Base-by-base conservation (phyloP, 2,888 invertebrate genomes). In the Yponomeuta plumbellus region DNA sequence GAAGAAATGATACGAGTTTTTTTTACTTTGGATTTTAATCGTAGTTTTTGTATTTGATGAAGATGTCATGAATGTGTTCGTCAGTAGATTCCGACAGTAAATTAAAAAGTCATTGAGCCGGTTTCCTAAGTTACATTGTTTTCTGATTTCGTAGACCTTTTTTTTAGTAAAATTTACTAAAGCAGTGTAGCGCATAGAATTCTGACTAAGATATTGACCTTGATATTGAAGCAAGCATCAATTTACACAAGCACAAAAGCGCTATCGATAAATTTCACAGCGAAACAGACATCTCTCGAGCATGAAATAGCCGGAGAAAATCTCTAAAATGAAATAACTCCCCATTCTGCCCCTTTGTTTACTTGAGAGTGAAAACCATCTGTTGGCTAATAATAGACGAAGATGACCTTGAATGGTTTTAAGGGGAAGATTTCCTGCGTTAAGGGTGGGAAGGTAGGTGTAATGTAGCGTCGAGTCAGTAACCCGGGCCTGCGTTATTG, bases 401-500 rank as follows among this genome's bases (percentile, higher is more conserved):
- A 77, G 75, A 71, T 79, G 89, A 90, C 90, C 90, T 90, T 90
- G 90, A 84, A 87, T 83, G 84, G 78, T 87, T 83, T 85, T 80
- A 80, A 84, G 81, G 78, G 83, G 83, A 83, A 88, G 87, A 86
- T 87, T 84, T 84, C 80, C 79, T 76, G 80, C 76, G 80, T 17
- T 52, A 86, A 85, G 89, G 89, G 89, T 86, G 85, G 89, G 86
- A 88, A 89, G 89, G 44, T 17, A 44, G 44, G 17, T 52, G 17
- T 52, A 52, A 88, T 59, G 88, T 90, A 86, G 88, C 84, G 86
- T 81, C 85, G 79, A 88, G 91, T 91, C 90, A 90, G 87, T 90
- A 87, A 90, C 91, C 90, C 88, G 85, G 61, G 88, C 83, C 85
- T 86, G 88, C 87, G 90, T 88, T 91, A 91, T 91, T 87, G 90